Evolutionary conservation across 1,140 invertebrate species (phyloP), one percentile per base, ranked within the genome.

Genomic region (Aphis gossypii): DNA sequence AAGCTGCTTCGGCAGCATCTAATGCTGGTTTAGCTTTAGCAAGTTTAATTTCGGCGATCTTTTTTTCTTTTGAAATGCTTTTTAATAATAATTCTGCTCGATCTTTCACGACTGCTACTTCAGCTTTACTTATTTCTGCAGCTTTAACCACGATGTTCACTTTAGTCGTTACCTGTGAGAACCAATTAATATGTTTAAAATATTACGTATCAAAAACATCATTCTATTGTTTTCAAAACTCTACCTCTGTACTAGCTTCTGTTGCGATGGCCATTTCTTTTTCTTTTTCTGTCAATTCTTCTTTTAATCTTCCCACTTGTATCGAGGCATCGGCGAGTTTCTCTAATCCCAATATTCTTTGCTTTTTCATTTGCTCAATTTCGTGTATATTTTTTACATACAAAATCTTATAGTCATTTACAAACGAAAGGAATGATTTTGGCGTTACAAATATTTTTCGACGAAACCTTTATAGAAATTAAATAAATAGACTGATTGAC

Each of bases 391-490:
- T 99, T 95, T 97, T 96, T 94, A 97, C 96, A 95, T 99, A 99
- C 94, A 99, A 98, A 91, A 97, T 97, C 96, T 99, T 99, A 95
- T 99, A 99, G 38, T 98, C 98, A 90, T 97, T 97, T 92, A 99
- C 98, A 95, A 99, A 99, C 94, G 98, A 99, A 30, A 99, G 95
- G 95, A 99, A 99, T 1, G 99, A 99, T 95, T 99, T 99, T 18
- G 99, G 99, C n/a, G 99, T 99, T 11, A 99, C 99, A 95, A 99
- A 98, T 92, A 98, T 99, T 2, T 98, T 97, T 94, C 99, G 96
- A 51, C 99, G 96, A 95, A 98, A 99, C 94, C 97, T 97, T 93
- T 46, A 94, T 94, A 76, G 46, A 94, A 92, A 35, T n/a, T 54
- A n/a, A 48, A 68, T 60, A n/a, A 18, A 18, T n/a, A 76, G 18